A percentile compares a stretch with the other conserved stretches of the same genome.
Evolutionary conservation across 2,113 vertebrate genomes (phyloP).

Genomic region (Gymnorhina tibicen): DNA sequence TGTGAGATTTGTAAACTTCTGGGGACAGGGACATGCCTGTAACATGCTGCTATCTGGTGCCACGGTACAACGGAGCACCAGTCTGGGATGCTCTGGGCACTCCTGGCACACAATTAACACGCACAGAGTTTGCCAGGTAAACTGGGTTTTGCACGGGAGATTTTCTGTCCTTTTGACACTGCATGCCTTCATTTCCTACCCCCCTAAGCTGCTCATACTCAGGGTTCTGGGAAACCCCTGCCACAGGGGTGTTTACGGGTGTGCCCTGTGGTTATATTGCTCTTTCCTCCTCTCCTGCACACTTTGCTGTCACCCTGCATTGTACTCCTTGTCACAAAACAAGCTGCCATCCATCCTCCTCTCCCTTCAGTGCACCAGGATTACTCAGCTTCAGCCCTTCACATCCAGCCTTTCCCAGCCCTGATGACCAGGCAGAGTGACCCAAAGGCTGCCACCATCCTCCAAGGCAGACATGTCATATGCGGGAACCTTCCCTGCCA

Average conservation of each 20-base stretch:
- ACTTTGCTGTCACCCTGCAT: background rate
- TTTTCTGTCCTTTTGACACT: background rate
- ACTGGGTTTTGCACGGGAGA: background rate
- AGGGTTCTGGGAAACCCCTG: background rate
- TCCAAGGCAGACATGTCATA: background rate
- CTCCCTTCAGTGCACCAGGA: background rate
- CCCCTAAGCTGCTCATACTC: background rate
- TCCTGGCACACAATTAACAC: background rate
- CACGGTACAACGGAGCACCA: fast-evolving
- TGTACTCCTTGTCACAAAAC: background rate
- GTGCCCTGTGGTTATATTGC: background rate
- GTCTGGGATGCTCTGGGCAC: background rate
- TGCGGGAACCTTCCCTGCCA: background rate
- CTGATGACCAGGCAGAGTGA: fast-evolving
- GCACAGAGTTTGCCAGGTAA: background rate
- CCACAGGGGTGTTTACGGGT: background rate
- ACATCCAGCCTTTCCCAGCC: background rate
- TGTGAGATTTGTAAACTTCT: background rate
- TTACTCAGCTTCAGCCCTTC: background rate
- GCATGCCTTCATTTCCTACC: background rate
- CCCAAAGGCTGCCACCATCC: background rate
- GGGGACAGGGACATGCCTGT: background rate
- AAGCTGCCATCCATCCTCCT: background rate
- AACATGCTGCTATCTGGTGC: fast-evolving
- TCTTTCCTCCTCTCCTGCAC: background rate